Percentiles rank a stretch among this genome's conserved stretches.
Conservation (phyloP, 2,888 invertebrate genomes). For the Cantharis lateralis region DNA sequence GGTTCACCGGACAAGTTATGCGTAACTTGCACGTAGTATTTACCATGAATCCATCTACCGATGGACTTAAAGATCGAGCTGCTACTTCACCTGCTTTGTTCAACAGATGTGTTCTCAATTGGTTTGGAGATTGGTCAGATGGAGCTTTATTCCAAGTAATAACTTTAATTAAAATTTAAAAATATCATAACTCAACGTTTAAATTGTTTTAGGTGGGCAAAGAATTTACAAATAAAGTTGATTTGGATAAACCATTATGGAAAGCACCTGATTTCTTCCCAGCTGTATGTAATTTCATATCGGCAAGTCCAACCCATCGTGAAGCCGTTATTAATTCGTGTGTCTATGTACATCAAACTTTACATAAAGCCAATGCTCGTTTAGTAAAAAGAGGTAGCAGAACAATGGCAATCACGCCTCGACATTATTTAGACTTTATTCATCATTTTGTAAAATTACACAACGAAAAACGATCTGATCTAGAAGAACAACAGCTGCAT, state of each 20-base stretch:
- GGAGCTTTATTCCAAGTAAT: conserved; percentile 86
- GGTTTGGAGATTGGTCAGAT: conserved; percentile 99
- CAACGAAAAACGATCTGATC: conserved; percentile 95
- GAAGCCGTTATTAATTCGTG: conserved; percentile 99
- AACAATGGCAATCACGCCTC: conserved; percentile 96
- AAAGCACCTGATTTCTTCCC: conserved; percentile 90
- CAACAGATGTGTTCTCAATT: conserved; percentile 98
- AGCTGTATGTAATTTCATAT: conserved; percentile 77
- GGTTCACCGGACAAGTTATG: conserved; percentile 99
- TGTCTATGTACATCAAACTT: conserved; percentile 96
- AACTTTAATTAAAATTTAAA: not conserved
- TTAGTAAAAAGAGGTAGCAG: conserved; percentile 90
- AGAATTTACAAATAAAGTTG: conserved; percentile 95
- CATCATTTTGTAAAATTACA: conserved; percentile 98
- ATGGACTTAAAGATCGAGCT: conserved; percentile 96
- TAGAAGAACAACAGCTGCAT: conserved; percentile 98
- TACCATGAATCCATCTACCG: conserved; percentile 99
- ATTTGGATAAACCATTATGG: conserved; percentile 88
- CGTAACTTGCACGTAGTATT: conserved; percentile 99
- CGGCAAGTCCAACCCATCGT: conserved; percentile 78
- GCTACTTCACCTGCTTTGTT: conserved; percentile 99
- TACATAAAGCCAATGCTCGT: conserved; percentile 92
- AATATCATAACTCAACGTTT: not conserved
- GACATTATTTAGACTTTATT: conserved; percentile 98
- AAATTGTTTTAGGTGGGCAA: conserved; percentile 71